These are phyloP conservation scores for Volucella inflata DNA, from an alignment of 2,888 invertebrate species.

Conservation along the genomic window DNA sequence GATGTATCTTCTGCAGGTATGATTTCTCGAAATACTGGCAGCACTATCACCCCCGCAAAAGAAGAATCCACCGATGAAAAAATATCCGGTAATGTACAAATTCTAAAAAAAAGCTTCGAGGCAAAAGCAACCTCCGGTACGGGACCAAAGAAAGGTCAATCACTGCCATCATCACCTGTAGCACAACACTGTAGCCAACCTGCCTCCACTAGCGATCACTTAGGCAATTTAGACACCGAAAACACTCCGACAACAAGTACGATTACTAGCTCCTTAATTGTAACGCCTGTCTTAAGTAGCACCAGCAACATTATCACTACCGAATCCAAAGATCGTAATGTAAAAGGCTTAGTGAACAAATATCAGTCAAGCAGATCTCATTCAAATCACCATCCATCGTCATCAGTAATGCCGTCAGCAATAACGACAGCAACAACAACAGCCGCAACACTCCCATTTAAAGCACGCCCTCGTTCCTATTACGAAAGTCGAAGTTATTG, in stretches of 20 bases:
- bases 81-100: slow-evolving; percentile 90
- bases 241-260: slow-evolving; percentile 34
- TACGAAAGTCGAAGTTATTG: slow-evolving; percentile 80
- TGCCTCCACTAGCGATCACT: slow-evolving; percentile 64
- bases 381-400: slow-evolving; percentile 82
- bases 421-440: slow-evolving; percentile 69
- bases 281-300: slow-evolving; percentile 41
- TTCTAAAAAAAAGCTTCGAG: slow-evolving; percentile 94
- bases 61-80: slow-evolving; percentile 79
- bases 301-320: slow-evolving; percentile 75
- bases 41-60: slow-evolving; percentile 33
- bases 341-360: slow-evolving; percentile 90
- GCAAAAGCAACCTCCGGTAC: slow-evolving; percentile 85
- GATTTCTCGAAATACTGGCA: slow-evolving; percentile 22
- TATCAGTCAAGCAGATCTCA: slow-evolving; percentile 86
- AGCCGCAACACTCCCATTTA: slow-evolving; percentile 75
- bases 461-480: slow-evolving; percentile 82
- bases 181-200: slow-evolving; percentile 82
- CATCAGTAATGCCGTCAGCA: slow-evolving; percentile 82
- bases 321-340: slow-evolving; percentile 87
- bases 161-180: slow-evolving; percentile 87
- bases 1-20: slow-evolving; percentile 41
- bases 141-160: slow-evolving; percentile 83
- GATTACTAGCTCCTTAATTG: slow-evolving; percentile 56
- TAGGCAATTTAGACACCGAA: slow-evolving; percentile 51